Percentiles rank a stretch among this genome's conserved stretches.
These are phyloP conservation scores for Hypsibius dujardini DNA, from an alignment of 1,140 invertebrate species.

Conservation along the genomic window DNA sequence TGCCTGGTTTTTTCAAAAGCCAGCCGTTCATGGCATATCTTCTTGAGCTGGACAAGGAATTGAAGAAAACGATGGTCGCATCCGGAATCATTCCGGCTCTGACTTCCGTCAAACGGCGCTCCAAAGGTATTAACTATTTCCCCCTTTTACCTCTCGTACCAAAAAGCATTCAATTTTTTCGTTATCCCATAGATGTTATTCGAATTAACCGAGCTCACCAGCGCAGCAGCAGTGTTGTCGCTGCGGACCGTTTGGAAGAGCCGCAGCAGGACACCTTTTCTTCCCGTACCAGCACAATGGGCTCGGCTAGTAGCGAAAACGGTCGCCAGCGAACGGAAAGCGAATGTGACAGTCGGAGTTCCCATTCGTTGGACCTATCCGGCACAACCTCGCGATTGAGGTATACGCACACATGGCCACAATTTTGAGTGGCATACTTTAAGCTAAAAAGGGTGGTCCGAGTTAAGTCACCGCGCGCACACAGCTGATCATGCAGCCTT, in stretches of 20 bases:
- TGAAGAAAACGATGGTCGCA: slow-evolving; percentile 5
- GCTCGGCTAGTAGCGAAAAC: background rate
- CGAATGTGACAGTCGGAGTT: slow-evolving; percentile 4
- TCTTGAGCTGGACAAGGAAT: background rate
- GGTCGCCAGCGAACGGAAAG: background rate
- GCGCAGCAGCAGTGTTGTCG: background rate
- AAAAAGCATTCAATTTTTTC: background rate
- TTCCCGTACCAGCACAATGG: background rate
- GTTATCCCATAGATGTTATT: background rate
- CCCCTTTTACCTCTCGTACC: background rate
- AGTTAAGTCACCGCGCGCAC: too few relatives aligned
- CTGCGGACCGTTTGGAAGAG: background rate
- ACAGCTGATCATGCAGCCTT: background rate
- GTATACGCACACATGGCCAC: background rate
- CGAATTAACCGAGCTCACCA: background rate
- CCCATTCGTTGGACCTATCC: background rate
- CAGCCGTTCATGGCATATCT: background rate
- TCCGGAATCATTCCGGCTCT: background rate
- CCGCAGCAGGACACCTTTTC: background rate
- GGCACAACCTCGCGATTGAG: background rate
- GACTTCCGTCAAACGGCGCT: background rate
- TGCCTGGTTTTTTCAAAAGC: slow-evolving; percentile 1
- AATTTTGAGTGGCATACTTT: background rate
- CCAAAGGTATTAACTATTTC: background rate
- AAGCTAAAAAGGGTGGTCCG: background rate